Percentiles rank a stretch among this genome's conserved stretches.
Conservation (phyloP, 2,888 invertebrate genomes). For the Xylophagus ater region DNA sequence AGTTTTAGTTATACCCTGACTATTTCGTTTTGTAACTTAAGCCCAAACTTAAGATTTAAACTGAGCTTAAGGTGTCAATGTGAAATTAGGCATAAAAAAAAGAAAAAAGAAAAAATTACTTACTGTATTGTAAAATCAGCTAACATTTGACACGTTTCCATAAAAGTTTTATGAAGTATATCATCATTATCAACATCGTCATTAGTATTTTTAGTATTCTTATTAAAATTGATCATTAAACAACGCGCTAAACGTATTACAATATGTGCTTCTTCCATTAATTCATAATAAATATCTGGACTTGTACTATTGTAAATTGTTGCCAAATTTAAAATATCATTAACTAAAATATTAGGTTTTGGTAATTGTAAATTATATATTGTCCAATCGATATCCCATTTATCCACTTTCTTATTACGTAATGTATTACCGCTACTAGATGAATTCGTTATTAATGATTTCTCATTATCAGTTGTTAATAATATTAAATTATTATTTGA, state of each 20-base stretch:
- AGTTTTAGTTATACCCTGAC: too few relatives aligned
- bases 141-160: conserved; percentile 30
- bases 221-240: conserved; percentile 3
- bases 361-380: conserved; percentile 61
- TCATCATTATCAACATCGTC: neutral
- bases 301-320: conserved; percentile 51
- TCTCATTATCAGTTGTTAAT: conserved; percentile 22
- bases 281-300: conserved; percentile 56
- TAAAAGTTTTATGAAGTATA: conserved; percentile 8
- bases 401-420: neutral
- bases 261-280: conserved; percentile 62
- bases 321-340: conserved; percentile 58
- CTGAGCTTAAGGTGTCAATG: too few relatives aligned
- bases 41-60: too few relatives aligned
- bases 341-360: conserved; percentile 50
- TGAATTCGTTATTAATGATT: neutral
- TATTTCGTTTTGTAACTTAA: too few relatives aligned
- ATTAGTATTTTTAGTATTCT: neutral
- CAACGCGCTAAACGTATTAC: conserved; percentile 41
- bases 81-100: too few relatives aligned
- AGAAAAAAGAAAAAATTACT: conserved; percentile 2
- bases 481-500: conserved; percentile 42
- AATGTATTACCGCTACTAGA: neutral
- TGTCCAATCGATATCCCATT: conserved; percentile 46
- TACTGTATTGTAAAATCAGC: conserved; percentile 36